These are phyloP conservation scores for Hoplodrina ambigua DNA, from an alignment of 2,888 invertebrate genomes.

Conservation along the genomic window DNA sequence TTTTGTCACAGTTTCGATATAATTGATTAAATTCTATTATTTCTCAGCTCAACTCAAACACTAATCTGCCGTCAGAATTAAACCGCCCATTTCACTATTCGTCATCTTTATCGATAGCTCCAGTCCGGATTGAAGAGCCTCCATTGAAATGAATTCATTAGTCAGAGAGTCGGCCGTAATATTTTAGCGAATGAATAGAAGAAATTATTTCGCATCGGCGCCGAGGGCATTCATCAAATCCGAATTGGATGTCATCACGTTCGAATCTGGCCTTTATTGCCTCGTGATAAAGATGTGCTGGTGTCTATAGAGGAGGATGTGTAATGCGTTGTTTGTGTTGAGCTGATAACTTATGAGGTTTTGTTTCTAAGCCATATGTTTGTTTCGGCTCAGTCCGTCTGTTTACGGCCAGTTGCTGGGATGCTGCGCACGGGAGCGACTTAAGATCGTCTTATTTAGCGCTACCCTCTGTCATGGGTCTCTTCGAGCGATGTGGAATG, in stretches of 20 bases:
- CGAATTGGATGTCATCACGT: slow-evolving; percentile 57
- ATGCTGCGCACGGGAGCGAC: slow-evolving; percentile 35
- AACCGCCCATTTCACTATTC: slow-evolving; percentile 63
- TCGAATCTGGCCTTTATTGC: slow-evolving; percentile 57
- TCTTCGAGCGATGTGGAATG: slow-evolving; percentile 20
- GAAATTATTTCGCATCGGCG: slow-evolving; percentile 80
- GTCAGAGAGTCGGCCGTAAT: slow-evolving; percentile 77
- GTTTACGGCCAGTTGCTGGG: slow-evolving; percentile 35
- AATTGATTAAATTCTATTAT: slow-evolving; percentile 52
- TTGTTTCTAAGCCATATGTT: slow-evolving; percentile 62
- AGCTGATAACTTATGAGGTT: slow-evolving; percentile 65
- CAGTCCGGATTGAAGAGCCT: slow-evolving; percentile 64
- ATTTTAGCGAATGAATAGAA: slow-evolving; percentile 84
- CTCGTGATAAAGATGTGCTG: slow-evolving; percentile 48
- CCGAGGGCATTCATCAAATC: slow-evolving; percentile 76
- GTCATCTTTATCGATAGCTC: slow-evolving; percentile 70
- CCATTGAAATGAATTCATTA: slow-evolving; percentile 85
- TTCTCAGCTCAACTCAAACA: slow-evolving; percentile 39
- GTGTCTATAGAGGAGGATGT: slow-evolving; percentile 29
- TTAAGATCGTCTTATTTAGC: slow-evolving; percentile 42
- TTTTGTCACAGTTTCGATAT: slow-evolving; percentile 10
- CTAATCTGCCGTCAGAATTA: slow-evolving; percentile 55
- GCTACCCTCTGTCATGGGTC: slow-evolving; percentile 10
- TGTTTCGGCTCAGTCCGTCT: slow-evolving; percentile 54
- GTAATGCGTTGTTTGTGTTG: slow-evolving; percentile 58